Conservation (phyloP, 2,888 invertebrate genomes). For the Pardosa pseudoannulata region DNA sequence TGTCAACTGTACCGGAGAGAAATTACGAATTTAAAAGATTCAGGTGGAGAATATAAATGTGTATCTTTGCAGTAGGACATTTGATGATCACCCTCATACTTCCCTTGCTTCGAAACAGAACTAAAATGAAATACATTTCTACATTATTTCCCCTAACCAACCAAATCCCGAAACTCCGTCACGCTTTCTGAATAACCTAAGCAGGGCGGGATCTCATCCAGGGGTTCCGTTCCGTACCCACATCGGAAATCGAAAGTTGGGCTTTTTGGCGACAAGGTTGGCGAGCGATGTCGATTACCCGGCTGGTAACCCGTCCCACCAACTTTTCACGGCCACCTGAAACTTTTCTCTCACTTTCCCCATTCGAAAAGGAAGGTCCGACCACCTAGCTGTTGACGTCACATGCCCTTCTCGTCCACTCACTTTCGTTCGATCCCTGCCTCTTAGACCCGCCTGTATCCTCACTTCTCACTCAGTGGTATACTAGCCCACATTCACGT, state of each 20-base stretch:
- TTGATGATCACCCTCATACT: no score
- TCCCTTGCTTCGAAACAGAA: no score
- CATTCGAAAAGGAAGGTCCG: slow-evolving; percentile 44
- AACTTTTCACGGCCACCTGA: slow-evolving; percentile 71
- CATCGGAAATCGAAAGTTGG: slow-evolving; percentile 16
- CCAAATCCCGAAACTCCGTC: not conserved
- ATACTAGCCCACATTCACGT: slow-evolving; percentile 66
- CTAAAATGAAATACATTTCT: no score
- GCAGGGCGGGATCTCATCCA: not conserved
- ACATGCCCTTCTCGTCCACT: slow-evolving; percentile 63
- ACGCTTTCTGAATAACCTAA: not conserved
- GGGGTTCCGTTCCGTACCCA: not conserved
- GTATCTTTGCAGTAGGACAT: no score
- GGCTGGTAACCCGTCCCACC: slow-evolving; percentile 60
- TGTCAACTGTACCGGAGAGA: no score
- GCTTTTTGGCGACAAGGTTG: slow-evolving; percentile 1
- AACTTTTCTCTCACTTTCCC: slow-evolving; percentile 59
- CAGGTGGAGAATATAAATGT: no score
- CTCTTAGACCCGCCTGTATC: slow-evolving; percentile 23
- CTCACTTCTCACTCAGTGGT: slow-evolving; percentile 37
- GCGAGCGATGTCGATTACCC: slow-evolving; percentile 27
- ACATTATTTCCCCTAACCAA: not conserved
- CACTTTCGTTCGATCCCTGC: slow-evolving; percentile 57
- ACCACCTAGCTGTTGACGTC: slow-evolving; percentile 62
- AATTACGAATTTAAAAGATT: no score